Percentiles rank a stretch among this genome's conserved stretches.
phyloP scores from a whole-genome alignment of 2,113 vertebrate species.

The Oncorhynchus nerka region DNA sequence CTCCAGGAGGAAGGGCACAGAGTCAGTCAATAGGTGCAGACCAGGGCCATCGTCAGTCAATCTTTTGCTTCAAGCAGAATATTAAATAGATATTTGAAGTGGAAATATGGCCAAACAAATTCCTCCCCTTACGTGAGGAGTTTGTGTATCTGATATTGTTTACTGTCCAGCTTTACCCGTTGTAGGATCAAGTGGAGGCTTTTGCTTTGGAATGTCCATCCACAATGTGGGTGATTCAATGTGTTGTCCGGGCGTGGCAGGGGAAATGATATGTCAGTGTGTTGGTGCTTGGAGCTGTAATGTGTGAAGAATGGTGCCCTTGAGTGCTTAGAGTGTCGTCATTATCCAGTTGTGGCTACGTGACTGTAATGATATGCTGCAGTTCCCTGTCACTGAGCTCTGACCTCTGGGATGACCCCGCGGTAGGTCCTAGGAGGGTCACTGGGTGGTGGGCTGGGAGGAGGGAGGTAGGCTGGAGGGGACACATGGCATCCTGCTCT shows the following conservation, averaged over 20 bases:
- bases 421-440: constrained; percentile 42
- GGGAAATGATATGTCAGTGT: neutral
- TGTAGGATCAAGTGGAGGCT: neutral
- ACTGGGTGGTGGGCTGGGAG: neutral
- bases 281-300: neutral
- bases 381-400: neutral
- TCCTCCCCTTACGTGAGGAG: too few species aligned
- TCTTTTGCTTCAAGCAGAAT: too few species aligned
- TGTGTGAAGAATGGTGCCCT: neutral
- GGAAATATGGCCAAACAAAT: neutral
- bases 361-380: too few species aligned
- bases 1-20: neutral
- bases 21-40: neutral
- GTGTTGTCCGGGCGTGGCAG: neutral
- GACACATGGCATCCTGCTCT: constrained; percentile 36
- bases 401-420: constrained; percentile 12
- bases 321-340: neutral
- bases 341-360: neutral
- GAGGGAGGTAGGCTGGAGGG: constrained; percentile 17
- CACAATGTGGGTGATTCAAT: neutral
- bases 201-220: neutral
- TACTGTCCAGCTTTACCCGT: neutral
- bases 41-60: neutral
- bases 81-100: neutral
- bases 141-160: neutral